Evolutionary conservation across 2,113 vertebrate genomes (phyloP).

Genomic region (Tragelaphus scriptus): DNA sequence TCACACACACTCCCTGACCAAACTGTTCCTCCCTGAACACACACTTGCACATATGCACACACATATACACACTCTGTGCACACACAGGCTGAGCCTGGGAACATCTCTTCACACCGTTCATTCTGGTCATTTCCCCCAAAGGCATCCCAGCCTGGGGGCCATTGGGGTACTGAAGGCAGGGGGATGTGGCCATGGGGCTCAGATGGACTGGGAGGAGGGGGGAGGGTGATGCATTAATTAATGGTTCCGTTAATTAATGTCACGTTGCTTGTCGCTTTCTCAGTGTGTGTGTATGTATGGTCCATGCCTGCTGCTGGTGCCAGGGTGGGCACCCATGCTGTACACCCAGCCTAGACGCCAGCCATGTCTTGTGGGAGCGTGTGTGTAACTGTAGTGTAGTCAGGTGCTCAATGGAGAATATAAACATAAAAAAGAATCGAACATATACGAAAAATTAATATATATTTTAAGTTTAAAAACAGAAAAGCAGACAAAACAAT

Average conservation of each 20-base stretch:
- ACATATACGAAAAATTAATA: constrained; percentile 83
- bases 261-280: constrained; percentile 86
- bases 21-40: constrained; percentile 32
- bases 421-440: constrained; percentile 66
- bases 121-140: constrained; percentile 54
- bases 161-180: constrained; percentile 6
- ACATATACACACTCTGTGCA: neutral
- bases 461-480: constrained; percentile 85
- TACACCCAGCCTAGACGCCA: constrained; percentile 82
- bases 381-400: constrained; percentile 99
- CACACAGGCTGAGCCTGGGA: constrained; percentile 43
- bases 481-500: constrained; percentile 66
- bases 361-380: constrained; percentile 87
- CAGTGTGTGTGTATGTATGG: constrained; percentile 84
- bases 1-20: neutral
- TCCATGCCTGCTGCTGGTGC: constrained; percentile 80
- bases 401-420: constrained; percentile 91
- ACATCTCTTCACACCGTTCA: constrained; percentile 44
- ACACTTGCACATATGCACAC: neutral
- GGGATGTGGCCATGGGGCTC: neutral
- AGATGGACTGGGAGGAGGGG: too few relatives aligned
- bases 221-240: constrained; percentile 74
- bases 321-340: constrained; percentile 38
- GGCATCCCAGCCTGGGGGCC: constrained; percentile 36
- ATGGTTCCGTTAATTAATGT: constrained; percentile 83